Percentiles rank a stretch among this genome's conserved stretches.
phyloP scores from a whole-genome alignment of 64 coral and sea anemone genomes.

The Porites lutea region DNA sequence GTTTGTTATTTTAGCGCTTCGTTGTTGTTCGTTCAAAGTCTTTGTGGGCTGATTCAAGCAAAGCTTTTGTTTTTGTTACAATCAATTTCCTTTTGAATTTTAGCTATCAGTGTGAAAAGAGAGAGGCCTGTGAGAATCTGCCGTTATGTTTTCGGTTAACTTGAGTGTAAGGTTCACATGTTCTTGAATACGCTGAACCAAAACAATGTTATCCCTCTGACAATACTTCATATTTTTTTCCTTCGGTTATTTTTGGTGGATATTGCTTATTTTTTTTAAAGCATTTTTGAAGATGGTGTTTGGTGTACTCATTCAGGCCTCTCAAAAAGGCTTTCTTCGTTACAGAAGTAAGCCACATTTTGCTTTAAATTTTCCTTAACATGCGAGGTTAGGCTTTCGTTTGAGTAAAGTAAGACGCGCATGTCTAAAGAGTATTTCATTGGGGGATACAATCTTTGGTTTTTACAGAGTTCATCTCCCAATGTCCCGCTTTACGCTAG shows the following conservation, averaged over 20 bases:
- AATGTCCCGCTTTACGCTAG: neutral
- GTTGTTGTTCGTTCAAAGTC: neutral
- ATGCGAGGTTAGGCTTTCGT: slow-evolving; percentile 39
- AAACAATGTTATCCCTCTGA: too few species aligned
- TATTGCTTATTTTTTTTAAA: neutral
- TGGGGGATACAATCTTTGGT: neutral
- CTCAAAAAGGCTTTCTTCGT: neutral
- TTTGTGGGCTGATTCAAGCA: neutral
- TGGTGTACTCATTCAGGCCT: slow-evolving; percentile 1
- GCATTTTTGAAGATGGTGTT: too few species aligned
- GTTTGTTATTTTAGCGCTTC: neutral
- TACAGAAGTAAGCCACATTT: neutral
- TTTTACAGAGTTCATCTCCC: neutral
- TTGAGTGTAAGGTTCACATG: too few species aligned
- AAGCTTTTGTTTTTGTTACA: too few species aligned
- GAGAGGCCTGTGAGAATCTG: too few species aligned
- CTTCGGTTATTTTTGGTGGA: neutral
- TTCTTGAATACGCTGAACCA: too few species aligned
- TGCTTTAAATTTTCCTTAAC: neutral
- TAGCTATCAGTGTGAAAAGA: too few species aligned
- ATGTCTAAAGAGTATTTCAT: neutral
- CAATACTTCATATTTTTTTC: neutral
- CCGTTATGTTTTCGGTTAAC: too few species aligned
- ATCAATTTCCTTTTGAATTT: too few species aligned
- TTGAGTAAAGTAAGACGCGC: slow-evolving; percentile 29